These are phyloP conservation scores for Eurystomus glaucurus DNA, from an alignment of 2,797 vertebrate genomes.

Conservation along the genomic window DNA sequence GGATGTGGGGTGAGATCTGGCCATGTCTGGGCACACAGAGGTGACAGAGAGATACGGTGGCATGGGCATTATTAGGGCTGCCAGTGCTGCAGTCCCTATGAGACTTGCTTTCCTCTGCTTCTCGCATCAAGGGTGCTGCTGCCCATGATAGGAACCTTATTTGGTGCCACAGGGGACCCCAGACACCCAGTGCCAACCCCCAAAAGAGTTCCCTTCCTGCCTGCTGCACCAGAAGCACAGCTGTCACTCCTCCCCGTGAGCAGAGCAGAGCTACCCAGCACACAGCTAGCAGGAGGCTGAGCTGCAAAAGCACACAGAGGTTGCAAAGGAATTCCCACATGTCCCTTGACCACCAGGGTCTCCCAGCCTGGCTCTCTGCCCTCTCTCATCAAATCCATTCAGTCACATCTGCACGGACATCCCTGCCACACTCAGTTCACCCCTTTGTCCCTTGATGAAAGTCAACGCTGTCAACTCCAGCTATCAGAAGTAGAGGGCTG, in stretches of 20 bases:
- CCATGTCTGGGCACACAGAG: accelerated
- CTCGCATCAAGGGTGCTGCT: neutral
- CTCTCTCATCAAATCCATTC: neutral
- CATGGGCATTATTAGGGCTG: neutral
- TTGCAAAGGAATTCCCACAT: neutral
- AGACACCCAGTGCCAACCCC: neutral
- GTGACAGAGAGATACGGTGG: accelerated
- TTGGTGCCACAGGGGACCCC: neutral
- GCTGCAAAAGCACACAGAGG: neutral
- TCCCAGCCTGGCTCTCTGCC: neutral
- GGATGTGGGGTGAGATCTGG: accelerated
- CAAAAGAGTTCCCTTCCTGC: neutral
- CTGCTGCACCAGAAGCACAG: neutral
- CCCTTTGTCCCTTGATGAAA: accelerated
- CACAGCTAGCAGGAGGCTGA: neutral
- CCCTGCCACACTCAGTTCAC: neutral
- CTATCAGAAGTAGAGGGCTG: neutral
- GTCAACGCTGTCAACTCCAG: neutral
- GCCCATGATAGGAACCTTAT: neutral
- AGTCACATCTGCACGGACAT: neutral
- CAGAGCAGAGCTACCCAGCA: neutral
- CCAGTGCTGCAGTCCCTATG: neutral
- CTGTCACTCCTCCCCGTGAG: neutral
- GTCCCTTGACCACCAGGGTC: neutral
- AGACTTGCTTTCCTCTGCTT: neutral